Conservation (phyloP, 1,140 invertebrate species). For the Leguminivora glycinivorella region DNA sequence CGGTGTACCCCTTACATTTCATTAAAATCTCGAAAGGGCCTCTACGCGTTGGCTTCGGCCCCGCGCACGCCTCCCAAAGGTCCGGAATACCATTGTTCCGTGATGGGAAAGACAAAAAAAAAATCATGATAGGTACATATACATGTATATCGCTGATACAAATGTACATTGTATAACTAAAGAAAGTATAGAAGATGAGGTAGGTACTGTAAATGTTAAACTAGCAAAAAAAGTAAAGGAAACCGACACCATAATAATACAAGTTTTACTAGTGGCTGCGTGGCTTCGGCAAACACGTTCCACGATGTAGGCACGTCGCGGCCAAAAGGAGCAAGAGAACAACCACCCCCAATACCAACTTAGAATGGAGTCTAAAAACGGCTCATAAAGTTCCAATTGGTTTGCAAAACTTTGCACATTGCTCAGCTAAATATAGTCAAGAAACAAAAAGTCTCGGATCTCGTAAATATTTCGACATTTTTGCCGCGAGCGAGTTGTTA, state of each 20-base stretch:
- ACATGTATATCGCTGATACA: too few relatives aligned
- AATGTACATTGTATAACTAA: too few relatives aligned
- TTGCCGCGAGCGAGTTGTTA: conserved; percentile 54
- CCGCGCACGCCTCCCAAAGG: too few relatives aligned
- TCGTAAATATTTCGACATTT: conserved; percentile 69
- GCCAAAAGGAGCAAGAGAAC: conserved; percentile 43
- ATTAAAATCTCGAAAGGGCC: too few relatives aligned
- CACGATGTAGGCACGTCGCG: conserved; percentile 53
- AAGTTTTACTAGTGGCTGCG: conserved; percentile 64
- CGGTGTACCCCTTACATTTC: too few relatives aligned
- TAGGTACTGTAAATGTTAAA: conserved; percentile 38
- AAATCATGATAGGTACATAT: too few relatives aligned
- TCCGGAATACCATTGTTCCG: too few relatives aligned
- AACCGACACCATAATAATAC: conserved; percentile 45
- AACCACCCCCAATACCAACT: conserved; percentile 40
- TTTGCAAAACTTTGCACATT: conserved; percentile 43
- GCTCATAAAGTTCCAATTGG: conserved; percentile 51
- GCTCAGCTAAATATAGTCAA: conserved; percentile 46
- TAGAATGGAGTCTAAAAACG: conserved; percentile 48
- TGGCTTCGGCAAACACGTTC: conserved; percentile 58
- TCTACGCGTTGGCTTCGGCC: too few relatives aligned
- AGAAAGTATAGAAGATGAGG: conserved; percentile 10
- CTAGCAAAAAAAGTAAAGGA: conserved; percentile 53
- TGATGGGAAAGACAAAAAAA: too few relatives aligned
- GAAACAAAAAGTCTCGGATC: conserved; percentile 53